Percentiles rank a stretch among this genome's conserved stretches.
Conservation (phyloP, 2,888 invertebrate species). For the Drosophila anceps region DNA sequence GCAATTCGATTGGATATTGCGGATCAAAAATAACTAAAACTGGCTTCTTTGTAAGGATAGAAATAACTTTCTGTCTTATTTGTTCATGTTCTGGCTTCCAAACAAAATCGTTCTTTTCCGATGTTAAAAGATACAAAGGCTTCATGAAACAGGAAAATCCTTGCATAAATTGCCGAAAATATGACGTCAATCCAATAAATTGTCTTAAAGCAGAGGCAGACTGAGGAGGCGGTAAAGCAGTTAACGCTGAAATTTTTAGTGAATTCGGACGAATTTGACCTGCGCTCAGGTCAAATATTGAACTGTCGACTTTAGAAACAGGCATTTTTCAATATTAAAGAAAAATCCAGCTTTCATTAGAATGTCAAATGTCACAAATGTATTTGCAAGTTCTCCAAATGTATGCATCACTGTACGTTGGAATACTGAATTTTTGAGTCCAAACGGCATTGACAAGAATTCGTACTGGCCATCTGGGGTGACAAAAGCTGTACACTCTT, state of each 20-base stretch:
- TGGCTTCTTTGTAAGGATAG: background rate
- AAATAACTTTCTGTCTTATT: no score
- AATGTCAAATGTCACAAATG: background rate
- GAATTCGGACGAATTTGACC: background rate
- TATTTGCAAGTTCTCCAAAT: constrained; percentile 1
- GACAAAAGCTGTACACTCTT: no score
- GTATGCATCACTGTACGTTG: background rate
- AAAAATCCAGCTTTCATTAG: background rate
- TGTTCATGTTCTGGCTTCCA: constrained; percentile 1
- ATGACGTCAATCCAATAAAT: background rate
- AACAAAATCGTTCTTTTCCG: background rate
- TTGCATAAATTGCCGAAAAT: background rate
- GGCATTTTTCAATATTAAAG: background rate
- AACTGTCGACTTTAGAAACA: background rate
- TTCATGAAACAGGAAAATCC: background rate
- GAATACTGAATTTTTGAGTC: background rate
- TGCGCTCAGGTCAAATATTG: background rate
- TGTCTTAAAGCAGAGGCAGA: no score
- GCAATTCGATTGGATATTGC: no score
- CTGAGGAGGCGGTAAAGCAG: no score
- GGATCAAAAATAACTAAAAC: background rate
- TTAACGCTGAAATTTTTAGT: background rate
- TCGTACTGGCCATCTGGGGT: no score
- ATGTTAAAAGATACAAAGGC: background rate
- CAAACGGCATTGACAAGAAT: background rate